Evolutionary conservation across 1,140 invertebrate species (phyloP).

Genomic region (Sycophila sp.): DNA sequence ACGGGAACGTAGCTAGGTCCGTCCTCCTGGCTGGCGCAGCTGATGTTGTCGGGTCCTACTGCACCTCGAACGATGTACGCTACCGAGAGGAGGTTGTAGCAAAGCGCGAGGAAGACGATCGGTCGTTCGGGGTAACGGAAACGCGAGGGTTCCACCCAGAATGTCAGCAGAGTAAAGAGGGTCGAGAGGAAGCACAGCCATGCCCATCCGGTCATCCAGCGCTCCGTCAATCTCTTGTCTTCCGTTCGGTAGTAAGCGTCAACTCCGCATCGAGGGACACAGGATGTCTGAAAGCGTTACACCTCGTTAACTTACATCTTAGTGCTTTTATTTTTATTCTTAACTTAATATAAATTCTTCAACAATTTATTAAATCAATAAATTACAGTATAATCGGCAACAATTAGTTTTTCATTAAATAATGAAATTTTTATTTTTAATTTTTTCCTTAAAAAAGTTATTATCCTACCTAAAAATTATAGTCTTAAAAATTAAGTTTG

Average conservation of each 20-base stretch:
- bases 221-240: constrained; percentile 80
- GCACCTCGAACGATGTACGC: constrained; percentile 77
- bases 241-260: constrained; percentile 78
- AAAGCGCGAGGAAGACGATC: constrained; percentile 86
- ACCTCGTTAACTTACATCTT: too few species aligned
- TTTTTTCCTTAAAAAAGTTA: too few species aligned
- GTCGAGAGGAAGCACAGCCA: constrained; percentile 87
- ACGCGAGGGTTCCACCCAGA: constrained; percentile 84
- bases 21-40: constrained; percentile 68
- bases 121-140: constrained; percentile 88
- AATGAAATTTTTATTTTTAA: too few species aligned
- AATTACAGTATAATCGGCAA: too few species aligned
- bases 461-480: too few species aligned
- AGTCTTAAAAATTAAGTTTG: too few species aligned
- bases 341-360: too few species aligned
- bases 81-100: constrained; percentile 81
- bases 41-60: constrained; percentile 71
- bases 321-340: too few species aligned
- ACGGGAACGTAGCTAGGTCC: constrained; percentile 68
- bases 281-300: constrained; percentile 53
- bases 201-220: constrained; percentile 87
- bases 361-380: too few species aligned
- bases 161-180: constrained; percentile 86
- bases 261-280: constrained; percentile 74
- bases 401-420: too few species aligned